These are phyloP conservation scores for Percopsis omiscomaycus DNA, from an alignment of 2,797 vertebrate genomes.

Conservation along the genomic window DNA sequence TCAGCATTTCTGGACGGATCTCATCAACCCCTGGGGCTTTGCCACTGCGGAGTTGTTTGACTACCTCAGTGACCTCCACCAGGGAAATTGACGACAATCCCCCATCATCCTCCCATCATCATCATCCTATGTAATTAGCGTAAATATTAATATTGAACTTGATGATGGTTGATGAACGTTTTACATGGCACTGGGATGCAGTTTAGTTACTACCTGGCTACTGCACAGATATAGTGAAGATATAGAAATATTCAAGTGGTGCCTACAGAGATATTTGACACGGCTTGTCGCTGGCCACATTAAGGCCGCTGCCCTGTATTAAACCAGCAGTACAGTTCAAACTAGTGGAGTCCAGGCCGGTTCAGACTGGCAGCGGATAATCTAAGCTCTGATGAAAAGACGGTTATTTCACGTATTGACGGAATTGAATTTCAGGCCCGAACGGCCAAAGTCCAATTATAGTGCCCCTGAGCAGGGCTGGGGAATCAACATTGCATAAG, in stretches of 20 bases:
- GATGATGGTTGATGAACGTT: no score
- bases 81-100: no score
- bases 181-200: not conserved
- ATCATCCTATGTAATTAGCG: no score
- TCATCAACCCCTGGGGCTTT: no score
- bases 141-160: no score
- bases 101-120: no score
- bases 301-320: not conserved
- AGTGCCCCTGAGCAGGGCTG: slow-evolving; percentile 12
- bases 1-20: no score
- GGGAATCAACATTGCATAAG: slow-evolving; percentile 26
- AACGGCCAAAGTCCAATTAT: slow-evolving; percentile 50
- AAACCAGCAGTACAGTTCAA: slow-evolving; percentile 4
- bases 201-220: slow-evolving; percentile 9
- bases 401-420: slow-evolving; percentile 49
- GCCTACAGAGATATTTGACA: not conserved
- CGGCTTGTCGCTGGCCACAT: slow-evolving; percentile 3
- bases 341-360: slow-evolving; percentile 10
- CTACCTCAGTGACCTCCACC: no score
- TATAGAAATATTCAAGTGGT: not conserved
- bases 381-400: slow-evolving; percentile 26
- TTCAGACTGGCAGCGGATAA: slow-evolving; percentile 21
- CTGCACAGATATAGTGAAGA: not conserved
- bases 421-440: slow-evolving; percentile 50
- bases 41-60: no score